A percentile compares a stretch with the other conserved stretches of the same genome.
Conservation (phyloP, 2,888 invertebrate genomes). For the Erebia aethiops region DNA sequence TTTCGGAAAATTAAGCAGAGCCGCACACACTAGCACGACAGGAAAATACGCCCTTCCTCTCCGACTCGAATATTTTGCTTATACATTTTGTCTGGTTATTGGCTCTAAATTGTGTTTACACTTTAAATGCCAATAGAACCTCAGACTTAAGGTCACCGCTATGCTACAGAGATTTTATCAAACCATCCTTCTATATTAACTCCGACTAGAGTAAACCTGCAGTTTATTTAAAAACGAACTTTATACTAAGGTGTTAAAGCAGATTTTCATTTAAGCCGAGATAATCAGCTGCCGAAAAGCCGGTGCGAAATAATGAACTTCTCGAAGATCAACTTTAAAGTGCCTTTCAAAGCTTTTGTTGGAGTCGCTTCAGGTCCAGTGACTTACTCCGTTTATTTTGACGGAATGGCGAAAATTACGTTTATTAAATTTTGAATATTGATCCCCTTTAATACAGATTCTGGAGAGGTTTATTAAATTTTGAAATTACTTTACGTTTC, state of each 20-base stretch:
- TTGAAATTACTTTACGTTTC: conserved; percentile 16
- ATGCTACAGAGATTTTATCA: background rate
- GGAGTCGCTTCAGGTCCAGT: conserved; percentile 21
- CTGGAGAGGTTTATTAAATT: conserved; percentile 18
- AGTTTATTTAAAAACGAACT: conserved; percentile 8
- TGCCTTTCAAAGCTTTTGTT: conserved; percentile 26
- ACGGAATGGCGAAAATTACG: conserved; percentile 23
- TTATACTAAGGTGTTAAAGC: conserved; percentile 3
- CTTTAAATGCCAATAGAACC: background rate
- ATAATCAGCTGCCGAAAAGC: conserved; percentile 26
- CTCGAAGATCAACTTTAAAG: conserved; percentile 28
- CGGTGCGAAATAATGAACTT: conserved; percentile 28
- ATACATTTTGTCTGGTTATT: too few species aligned
- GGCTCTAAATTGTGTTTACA: too few species aligned
- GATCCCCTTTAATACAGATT: conserved; percentile 18
- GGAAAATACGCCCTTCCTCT: too few species aligned
- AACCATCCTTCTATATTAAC: conserved; percentile 10
- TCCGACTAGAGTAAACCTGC: background rate
- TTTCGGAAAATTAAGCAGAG: too few species aligned
- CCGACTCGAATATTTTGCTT: too few species aligned
- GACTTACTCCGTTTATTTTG: conserved; percentile 26
- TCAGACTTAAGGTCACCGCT: background rate
- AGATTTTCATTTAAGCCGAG: conserved; percentile 12
- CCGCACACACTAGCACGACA: too few species aligned
- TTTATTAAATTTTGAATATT: conserved; percentile 23